Percentiles rank a stretch among this genome's conserved stretches.
Evolutionary conservation across 2,888 invertebrate species (phyloP).

Genomic region (Agelastica alni): DNA sequence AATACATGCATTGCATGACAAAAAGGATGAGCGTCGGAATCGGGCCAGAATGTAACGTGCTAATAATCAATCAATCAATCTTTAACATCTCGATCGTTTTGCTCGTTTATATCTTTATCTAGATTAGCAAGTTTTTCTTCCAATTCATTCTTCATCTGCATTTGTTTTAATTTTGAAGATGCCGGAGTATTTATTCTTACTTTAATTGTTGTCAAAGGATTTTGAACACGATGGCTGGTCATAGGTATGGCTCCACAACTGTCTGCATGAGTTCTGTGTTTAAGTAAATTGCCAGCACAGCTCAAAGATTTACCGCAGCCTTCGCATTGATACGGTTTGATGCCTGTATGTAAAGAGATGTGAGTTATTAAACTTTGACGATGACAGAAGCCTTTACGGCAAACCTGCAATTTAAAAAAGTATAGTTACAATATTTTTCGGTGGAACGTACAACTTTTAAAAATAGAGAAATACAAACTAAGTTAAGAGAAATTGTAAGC

Average conservation of each 20-base stretch:
- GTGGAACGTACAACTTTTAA: too few species aligned
- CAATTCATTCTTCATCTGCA: conserved; percentile 36
- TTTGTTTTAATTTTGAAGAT: conserved; percentile 41
- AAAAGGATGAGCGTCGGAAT: too few species aligned
- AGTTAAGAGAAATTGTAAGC: not conserved
- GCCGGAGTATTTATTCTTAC: conserved; percentile 47
- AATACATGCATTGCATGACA: too few species aligned
- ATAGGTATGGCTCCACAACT: conserved; percentile 55
- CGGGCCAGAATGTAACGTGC: too few species aligned
- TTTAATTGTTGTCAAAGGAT: conserved; percentile 48
- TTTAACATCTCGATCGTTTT: conserved; percentile 13
- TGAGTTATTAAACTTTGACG: conserved; percentile 59
- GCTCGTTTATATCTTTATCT: conserved; percentile 23
- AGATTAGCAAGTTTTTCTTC: conserved; percentile 35
- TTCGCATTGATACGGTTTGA: conserved; percentile 59
- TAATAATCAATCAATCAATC: too few species aligned
- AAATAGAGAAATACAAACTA: too few species aligned
- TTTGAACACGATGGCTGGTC: conserved; percentile 47
- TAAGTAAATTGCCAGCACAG: conserved; percentile 58
- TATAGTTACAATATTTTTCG: not conserved
- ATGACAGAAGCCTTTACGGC: conserved; percentile 58
- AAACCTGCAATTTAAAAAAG: conserved; percentile 50
- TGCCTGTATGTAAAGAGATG: conserved; percentile 57
- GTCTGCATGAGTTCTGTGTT: conserved; percentile 58
- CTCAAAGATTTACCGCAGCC: conserved; percentile 58